Evolutionary conservation across 2,888 invertebrate species (phyloP).

Genomic region (Drosophila monieri): DNA sequence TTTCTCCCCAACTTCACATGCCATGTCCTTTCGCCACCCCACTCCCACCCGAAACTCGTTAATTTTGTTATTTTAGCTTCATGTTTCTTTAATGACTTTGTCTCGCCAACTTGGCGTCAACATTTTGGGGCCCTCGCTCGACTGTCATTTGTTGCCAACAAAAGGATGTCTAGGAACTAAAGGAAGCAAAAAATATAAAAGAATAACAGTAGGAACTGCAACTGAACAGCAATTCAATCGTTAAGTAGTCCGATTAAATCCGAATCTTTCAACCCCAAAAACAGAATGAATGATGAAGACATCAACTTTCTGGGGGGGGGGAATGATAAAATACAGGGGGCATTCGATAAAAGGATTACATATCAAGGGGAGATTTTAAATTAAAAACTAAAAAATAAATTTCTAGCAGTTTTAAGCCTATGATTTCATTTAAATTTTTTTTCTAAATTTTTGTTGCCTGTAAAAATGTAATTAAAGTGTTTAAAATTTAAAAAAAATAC

Average conservation of each 20-base stretch:
- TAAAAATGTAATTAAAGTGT: too few relatives aligned
- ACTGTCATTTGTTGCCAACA: constrained; percentile 3
- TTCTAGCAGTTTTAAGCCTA: too few relatives aligned
- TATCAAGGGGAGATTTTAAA: too few relatives aligned
- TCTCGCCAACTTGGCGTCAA: constrained; percentile 63
- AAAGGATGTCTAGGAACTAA: background rate
- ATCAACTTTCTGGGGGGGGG: constrained; percentile 8
- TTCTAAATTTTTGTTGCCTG: too few relatives aligned
- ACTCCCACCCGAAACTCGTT: constrained; percentile 11
- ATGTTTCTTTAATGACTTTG: constrained; percentile 65
- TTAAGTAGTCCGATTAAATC: constrained; percentile 38
- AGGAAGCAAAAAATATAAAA: constrained; percentile 16
- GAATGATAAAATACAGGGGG: constrained; percentile 3
- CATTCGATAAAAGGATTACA: background rate
- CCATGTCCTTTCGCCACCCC: background rate
- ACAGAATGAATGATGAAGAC: constrained; percentile 14
- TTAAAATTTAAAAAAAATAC: too few relatives aligned
- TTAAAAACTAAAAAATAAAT: too few relatives aligned
- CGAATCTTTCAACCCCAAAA: constrained; percentile 23
- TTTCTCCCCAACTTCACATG: constrained; percentile 21
- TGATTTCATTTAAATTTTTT: too few relatives aligned
- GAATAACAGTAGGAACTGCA: constrained; percentile 32
- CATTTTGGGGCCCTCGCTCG: background rate
- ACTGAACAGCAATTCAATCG: constrained; percentile 23
- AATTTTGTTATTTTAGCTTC: constrained; percentile 47